Base-by-base conservation (phyloP, 2,113 vertebrate genomes). In the Hemicordylus capensis region DNA sequence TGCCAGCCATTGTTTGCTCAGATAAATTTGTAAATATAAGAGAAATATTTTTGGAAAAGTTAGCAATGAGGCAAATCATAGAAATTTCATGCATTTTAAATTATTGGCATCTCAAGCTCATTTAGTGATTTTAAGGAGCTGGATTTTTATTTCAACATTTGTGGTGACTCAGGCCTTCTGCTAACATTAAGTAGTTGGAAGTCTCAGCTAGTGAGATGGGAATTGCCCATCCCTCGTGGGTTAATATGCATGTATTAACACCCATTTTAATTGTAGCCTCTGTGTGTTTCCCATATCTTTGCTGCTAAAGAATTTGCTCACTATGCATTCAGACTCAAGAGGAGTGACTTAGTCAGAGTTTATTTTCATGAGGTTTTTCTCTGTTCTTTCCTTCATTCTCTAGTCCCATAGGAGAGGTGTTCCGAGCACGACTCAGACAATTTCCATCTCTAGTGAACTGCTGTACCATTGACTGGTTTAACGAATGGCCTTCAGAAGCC, bases 381-480 rank as follows among this genome's bases (percentile, higher is more conserved):
- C 19, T 69, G 4, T 64, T 82, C 76, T 88, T 76, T 85, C 10
- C 26, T 69, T 82, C 78, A 10, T 61, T 80, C 48, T 80, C 24
- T 84, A 98, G 98, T 94, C 98, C 98, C 2, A 96, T 97, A 0
- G 98, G 98, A 87, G 98, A 99, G 89, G 93, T 97, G 64, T 99
- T 99, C 92, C 96, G 97, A 1, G 96, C 97, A 28, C 95, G 96
- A 44, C 90, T 99, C 88, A 96, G 98, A 82, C 98, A 98, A 95
- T 99, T 99, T 90, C 98, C 98, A 42, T 98, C 98, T 1, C 95
- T 98, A 2, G 97, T 98, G 89, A 99, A 97, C 77, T 99, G 98
- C 94, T 98, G 98, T 67, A 99, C 98, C 46, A 98, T 99, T 1
- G 97, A 98, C 95, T 99, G 98, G 98, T 99, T 99, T 95, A 97